phyloP scores from a whole-genome alignment of 2,113 vertebrate genomes.

The Pampusana beccarii region DNA sequence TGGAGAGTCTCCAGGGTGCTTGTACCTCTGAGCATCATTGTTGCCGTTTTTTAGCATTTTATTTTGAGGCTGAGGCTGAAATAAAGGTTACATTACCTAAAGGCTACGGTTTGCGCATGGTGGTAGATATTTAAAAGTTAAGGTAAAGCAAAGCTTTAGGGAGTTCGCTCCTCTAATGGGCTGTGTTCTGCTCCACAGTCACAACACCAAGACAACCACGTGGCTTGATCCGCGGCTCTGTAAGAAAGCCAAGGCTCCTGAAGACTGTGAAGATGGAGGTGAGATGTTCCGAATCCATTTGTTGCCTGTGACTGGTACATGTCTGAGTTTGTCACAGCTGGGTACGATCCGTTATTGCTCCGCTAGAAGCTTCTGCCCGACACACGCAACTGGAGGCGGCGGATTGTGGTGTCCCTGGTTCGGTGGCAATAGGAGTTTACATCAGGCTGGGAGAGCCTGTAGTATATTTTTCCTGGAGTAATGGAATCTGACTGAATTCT shows the following conservation, averaged over 20 bases:
- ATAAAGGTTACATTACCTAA: not conserved
- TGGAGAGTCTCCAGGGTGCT: not conserved
- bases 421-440: not conserved
- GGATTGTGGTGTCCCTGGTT: not conserved
- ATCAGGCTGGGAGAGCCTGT: rapidly evolving
- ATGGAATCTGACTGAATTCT: not conserved
- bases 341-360: not conserved
- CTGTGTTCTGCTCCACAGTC: slow-evolving; percentile 76
- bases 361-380: not conserved
- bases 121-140: not conserved
- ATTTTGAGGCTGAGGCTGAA: not conserved
- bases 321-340: not conserved
- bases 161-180: not conserved
- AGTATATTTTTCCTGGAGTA: not conserved
- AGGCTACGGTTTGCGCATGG: not conserved
- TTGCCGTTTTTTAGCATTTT: not conserved
- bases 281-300: slow-evolving; percentile 30
- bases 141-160: not conserved
- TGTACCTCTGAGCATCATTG: not conserved
- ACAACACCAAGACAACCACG: slow-evolving; percentile 98
- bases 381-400: not conserved
- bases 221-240: slow-evolving; percentile 98
- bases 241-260: slow-evolving; percentile 95
- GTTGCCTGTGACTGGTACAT: not conserved
- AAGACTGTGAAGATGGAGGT: slow-evolving; percentile 98